These are phyloP conservation scores for Paradoxurus hermaphroditus DNA, from an alignment of 2,113 vertebrate species.

Conservation along the genomic window DNA sequence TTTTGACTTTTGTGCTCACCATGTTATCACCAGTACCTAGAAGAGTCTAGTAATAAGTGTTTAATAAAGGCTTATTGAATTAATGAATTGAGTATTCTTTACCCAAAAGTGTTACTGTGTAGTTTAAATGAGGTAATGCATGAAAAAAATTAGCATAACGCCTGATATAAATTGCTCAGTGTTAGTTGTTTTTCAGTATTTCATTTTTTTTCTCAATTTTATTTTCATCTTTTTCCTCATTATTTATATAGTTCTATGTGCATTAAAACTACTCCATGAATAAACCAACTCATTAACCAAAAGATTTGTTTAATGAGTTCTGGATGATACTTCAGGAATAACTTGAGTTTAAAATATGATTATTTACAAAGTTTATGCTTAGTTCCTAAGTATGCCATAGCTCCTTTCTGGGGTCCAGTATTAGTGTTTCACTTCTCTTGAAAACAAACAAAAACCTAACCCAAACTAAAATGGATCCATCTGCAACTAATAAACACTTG, in stretches of 20 bases:
- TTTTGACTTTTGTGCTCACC: neutral
- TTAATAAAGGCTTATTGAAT: neutral
- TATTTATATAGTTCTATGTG: neutral
- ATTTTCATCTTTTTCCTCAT: neutral
- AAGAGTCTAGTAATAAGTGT: neutral
- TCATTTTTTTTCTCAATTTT: neutral
- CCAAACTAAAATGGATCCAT: neutral
- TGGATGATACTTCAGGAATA: neutral
- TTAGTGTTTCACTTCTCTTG: neutral
- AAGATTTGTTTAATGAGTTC: neutral
- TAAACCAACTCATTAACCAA: neutral
- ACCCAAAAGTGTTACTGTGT: neutral
- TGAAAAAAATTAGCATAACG: neutral
- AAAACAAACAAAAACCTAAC: neutral
- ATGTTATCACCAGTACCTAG: neutral
- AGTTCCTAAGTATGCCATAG: neutral
- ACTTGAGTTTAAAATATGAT: neutral
- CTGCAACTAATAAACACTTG: neutral
- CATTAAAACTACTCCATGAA: neutral
- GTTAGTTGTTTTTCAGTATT: neutral
- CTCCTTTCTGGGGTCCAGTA: neutral
- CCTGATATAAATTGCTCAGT: neutral
- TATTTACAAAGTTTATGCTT: slow-evolving; percentile 21
- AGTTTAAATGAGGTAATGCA: neutral
- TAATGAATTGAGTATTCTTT: neutral